Evolutionary conservation across 2,797 vertebrate species (phyloP).

Genomic region (Dryobates pubescens): DNA sequence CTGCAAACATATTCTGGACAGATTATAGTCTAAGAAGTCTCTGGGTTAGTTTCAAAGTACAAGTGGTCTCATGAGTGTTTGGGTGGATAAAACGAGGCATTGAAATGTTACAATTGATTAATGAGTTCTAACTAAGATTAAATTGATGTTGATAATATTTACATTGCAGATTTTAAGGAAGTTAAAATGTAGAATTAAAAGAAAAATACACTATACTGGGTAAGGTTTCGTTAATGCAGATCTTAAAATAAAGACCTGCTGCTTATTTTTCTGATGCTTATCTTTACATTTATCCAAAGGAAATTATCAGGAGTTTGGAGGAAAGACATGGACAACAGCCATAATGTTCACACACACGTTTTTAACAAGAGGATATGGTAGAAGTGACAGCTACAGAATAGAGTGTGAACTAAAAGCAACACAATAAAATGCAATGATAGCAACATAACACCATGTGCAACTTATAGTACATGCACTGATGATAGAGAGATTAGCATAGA

Average conservation of each 20-base stretch:
- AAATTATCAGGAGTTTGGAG: neutral
- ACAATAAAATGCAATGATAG: neutral
- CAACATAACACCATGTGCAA: accelerated
- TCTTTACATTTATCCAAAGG: neutral
- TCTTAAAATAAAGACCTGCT: neutral
- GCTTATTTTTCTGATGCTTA: neutral
- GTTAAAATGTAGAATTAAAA: neutral
- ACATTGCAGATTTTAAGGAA: neutral
- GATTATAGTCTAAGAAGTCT: neutral
- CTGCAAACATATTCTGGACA: neutral
- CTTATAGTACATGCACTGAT: accelerated
- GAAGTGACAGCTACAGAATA: neutral
- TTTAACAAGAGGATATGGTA: neutral
- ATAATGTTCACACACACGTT: neutral
- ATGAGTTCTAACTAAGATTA: neutral
- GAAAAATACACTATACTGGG: neutral
- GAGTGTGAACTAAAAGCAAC: neutral
- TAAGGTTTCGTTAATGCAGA: neutral
- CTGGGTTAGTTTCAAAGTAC: neutral
- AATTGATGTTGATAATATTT: neutral
- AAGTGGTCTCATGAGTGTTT: neutral
- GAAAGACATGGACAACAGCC: neutral
- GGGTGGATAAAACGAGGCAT: neutral
- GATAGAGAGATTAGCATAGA: neutral
- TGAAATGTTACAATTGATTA: neutral